These are phyloP conservation scores for Peromyscus aztecus DNA, from an alignment of 2,797 vertebrate species.

Conservation along the genomic window DNA sequence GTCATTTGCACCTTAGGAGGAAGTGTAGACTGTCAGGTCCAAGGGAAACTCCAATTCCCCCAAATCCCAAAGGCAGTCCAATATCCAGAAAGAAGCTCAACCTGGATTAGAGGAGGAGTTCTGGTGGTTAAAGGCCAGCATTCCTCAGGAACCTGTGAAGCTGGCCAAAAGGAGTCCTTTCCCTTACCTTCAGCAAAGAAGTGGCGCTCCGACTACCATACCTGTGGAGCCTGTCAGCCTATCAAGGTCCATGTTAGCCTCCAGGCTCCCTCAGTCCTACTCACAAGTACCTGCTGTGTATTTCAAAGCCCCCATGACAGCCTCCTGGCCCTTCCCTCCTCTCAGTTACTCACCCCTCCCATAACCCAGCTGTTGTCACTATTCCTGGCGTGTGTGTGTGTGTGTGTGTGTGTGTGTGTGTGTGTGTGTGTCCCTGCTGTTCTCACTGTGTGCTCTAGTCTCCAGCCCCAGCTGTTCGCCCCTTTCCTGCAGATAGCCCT, in stretches of 20 bases:
- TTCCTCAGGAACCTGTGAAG: background rate
- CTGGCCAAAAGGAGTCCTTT: background rate
- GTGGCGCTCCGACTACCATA: background rate
- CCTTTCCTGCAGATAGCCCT: background rate
- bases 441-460: too few species aligned
- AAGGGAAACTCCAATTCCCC: background rate
- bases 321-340: too few species aligned
- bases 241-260: background rate
- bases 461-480: accelerated
- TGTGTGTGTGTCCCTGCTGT: too few species aligned
- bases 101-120: background rate
- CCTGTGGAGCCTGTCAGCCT: background rate
- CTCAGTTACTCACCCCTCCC: background rate
- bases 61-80: background rate
- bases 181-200: background rate
- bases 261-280: background rate
- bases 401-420: too few species aligned
- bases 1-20: background rate
- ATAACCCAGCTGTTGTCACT: background rate
- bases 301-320: background rate
- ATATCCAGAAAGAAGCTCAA: background rate
- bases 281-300: background rate
- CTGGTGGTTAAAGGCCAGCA: background rate
- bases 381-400: background rate
- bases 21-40: background rate